A percentile compares a stretch with the other conserved stretches of the same genome.
These are phyloP conservation scores for Crepidodera aurea DNA, from an alignment of 2,888 invertebrate genomes.

Conservation along the genomic window DNA sequence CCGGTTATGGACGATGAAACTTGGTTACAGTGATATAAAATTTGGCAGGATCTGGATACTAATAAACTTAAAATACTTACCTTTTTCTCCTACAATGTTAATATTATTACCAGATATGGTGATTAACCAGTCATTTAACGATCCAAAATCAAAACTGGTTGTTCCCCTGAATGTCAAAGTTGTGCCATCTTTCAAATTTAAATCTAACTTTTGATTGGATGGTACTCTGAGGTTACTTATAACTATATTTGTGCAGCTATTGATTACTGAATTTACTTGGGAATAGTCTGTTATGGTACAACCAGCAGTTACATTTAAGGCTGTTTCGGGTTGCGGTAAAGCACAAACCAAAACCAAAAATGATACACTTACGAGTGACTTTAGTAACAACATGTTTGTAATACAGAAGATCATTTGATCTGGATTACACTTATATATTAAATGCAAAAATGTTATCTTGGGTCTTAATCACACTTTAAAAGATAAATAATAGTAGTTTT, in stretches of 20 bases:
- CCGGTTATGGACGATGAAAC: too few species aligned
- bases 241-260: conserved; percentile 22
- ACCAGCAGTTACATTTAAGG: conserved; percentile 2
- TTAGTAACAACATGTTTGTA: too few species aligned
- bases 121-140: conserved; percentile 24
- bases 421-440: too few species aligned
- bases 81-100: conserved; percentile 7
- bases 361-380: too few species aligned
- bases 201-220: conserved; percentile 12
- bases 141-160: conserved; percentile 24
- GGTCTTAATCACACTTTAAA: too few species aligned
- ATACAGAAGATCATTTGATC: too few species aligned
- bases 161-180: conserved; percentile 22
- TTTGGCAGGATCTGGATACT: too few species aligned
- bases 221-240: conserved; percentile 28
- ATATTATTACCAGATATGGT: conserved; percentile 11
- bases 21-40: too few species aligned
- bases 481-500: too few species aligned
- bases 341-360: too few species aligned
- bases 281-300: conserved; percentile 17
- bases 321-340: not conserved
- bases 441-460: too few species aligned
- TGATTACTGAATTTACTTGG: conserved; percentile 19
- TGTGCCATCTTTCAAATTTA: conserved; percentile 24
- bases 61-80: not conserved